Percentiles rank a stretch among this genome's conserved stretches.
Conservation (phyloP, 2,797 vertebrate genomes). For the Chelonia mydas region DNA sequence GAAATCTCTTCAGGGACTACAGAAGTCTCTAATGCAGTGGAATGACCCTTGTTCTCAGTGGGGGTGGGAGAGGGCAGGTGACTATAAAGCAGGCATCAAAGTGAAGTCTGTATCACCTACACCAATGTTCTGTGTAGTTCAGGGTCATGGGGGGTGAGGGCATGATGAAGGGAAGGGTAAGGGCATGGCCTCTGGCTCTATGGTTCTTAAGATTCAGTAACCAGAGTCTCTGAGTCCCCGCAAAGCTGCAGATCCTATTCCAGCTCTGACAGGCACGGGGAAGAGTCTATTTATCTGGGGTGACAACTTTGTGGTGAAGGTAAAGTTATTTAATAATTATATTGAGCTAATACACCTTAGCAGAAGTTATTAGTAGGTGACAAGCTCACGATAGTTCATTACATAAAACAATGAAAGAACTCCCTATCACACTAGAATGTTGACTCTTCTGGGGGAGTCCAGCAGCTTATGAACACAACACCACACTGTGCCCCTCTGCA, state of each 20-base stretch:
- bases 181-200: neutral
- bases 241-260: too few species aligned
- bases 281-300: neutral
- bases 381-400: neutral
- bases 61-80: neutral
- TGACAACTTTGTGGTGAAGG: neutral
- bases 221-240: too few species aligned
- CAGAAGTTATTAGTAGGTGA: neutral
- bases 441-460: neutral
- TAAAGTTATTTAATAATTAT: neutral
- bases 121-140: neutral
- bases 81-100: too few species aligned
- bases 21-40: neutral
- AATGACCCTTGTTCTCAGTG: neutral
- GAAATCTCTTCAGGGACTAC: neutral
- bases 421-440: neutral
- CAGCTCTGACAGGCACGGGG: neutral
- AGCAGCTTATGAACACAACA: neutral
- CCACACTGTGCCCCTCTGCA: neutral
- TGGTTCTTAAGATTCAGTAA: too few species aligned
- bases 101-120: neutral
- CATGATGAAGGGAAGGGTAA: too few species aligned
- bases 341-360: neutral
- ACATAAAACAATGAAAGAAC: neutral
- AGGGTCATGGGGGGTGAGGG: neutral